Conservation (phyloP, 2,888 invertebrate genomes). For the Pediacus dermestoides region DNA sequence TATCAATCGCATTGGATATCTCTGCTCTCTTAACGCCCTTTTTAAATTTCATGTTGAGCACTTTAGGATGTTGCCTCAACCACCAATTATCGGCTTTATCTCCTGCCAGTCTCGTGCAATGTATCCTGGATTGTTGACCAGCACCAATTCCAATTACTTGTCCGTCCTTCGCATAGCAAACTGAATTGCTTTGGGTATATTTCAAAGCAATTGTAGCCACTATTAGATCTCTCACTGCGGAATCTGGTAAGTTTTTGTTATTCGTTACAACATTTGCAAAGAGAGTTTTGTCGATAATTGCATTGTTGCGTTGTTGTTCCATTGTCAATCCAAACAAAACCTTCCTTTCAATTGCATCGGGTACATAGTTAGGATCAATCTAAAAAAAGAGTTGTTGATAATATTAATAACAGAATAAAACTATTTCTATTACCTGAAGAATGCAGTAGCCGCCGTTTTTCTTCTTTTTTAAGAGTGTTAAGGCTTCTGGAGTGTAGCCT, state of each 20-base stretch:
- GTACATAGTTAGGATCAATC: conserved; percentile 86
- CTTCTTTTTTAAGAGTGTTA: conserved; percentile 86
- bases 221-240: conserved; percentile 82
- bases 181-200: conserved; percentile 98
- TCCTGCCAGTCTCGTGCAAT: conserved; percentile 95
- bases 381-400: conserved; percentile 22
- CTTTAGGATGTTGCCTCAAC: conserved; percentile 88
- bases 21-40: conserved; percentile 84
- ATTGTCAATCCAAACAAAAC: conserved; percentile 80
- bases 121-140: conserved; percentile 98
- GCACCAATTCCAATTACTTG: conserved; percentile 92
- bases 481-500: conserved; percentile 77
- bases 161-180: conserved; percentile 92
- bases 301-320: conserved; percentile 88
- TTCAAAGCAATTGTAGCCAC: conserved; percentile 96
- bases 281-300: conserved; percentile 69
- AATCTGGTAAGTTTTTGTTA: conserved; percentile 64
- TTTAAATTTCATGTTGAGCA: conserved; percentile 78
- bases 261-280: conserved; percentile 80
- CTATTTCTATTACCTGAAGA: conserved; percentile 54
- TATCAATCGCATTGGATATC: conserved; percentile 93
- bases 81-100: conserved; percentile 99
- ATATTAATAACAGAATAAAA: background rate
- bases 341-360: conserved; percentile 75
- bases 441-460: conserved; percentile 92